Conservation (phyloP, 2,797 vertebrate species). For the Microcaecilia unicolor region DNA sequence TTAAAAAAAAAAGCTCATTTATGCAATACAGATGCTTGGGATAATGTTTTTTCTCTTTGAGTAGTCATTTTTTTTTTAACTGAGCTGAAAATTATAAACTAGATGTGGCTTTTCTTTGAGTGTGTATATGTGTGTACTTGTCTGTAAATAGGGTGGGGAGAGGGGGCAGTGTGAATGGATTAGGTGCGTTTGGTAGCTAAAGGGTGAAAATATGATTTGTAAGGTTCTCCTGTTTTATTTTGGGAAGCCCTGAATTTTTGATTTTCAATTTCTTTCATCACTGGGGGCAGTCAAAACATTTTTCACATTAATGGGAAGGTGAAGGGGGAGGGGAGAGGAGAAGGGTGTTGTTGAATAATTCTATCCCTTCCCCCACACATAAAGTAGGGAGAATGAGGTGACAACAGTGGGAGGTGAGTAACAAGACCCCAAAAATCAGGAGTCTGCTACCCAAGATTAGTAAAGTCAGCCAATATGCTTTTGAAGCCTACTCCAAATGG, state of each 20-base stretch:
- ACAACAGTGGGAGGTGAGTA: not conserved
- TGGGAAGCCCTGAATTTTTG: not conserved
- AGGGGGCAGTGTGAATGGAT: not conserved
- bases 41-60: constrained; percentile 15
- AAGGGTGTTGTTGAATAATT: constrained; percentile 12
- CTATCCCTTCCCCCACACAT: not conserved
- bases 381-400: not conserved
- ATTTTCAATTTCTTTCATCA: not conserved
- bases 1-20: constrained; percentile 10
- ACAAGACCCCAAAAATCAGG: constrained; percentile 10
- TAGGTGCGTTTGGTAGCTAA: constrained; percentile 1
- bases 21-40: constrained; percentile 28
- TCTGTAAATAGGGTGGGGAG: constrained; percentile 1
- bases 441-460: constrained; percentile 1
- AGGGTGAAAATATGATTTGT: constrained; percentile 1
- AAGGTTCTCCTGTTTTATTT: not conserved
- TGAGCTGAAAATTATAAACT: constrained; percentile 31
- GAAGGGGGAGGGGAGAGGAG: constrained; percentile 7
- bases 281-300: not conserved
- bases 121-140: constrained; percentile 8
- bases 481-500: constrained; percentile 6
- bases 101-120: not conserved
- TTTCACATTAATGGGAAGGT: constrained; percentile 17
- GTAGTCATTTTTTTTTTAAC: constrained; percentile 15
- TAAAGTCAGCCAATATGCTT: constrained; percentile 7